Evolutionary conservation across 2,113 vertebrate species (phyloP).

Genomic region (Donacobius atricapilla): DNA sequence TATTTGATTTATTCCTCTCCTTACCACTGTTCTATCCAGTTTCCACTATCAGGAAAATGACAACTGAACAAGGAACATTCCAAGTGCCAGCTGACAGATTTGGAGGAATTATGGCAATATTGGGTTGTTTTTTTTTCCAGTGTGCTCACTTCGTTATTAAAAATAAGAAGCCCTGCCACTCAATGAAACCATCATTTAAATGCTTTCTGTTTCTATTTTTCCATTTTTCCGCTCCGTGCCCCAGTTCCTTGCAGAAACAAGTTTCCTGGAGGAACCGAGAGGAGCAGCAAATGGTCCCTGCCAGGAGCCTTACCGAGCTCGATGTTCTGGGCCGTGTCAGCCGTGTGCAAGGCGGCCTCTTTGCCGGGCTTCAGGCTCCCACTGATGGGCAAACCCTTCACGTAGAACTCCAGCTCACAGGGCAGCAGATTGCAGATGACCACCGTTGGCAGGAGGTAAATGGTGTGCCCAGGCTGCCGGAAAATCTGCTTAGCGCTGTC

Average conservation of each 20-base stretch:
- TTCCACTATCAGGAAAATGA: neutral
- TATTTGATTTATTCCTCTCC: neutral
- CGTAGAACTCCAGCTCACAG: slow-evolving; percentile 91
- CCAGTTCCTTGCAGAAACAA: neutral
- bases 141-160: fast-evolving
- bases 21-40: neutral
- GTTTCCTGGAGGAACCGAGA: neutral
- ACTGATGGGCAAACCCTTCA: slow-evolving; percentile 87
- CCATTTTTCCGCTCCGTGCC: neutral
- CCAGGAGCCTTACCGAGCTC: slow-evolving; percentile 83
- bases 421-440: slow-evolving; percentile 92
- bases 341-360: slow-evolving; percentile 86
- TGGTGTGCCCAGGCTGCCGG: slow-evolving; percentile 91
- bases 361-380: slow-evolving; percentile 90
- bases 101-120: neutral
- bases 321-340: slow-evolving; percentile 94
- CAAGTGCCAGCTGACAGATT: neutral
- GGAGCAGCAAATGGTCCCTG: neutral
- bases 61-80: neutral
- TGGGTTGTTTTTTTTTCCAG: neutral
- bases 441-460: slow-evolving; percentile 92
- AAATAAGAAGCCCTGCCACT: neutral
- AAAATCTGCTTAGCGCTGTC: slow-evolving; percentile 91
- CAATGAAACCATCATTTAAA: neutral
- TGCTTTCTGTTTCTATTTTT: neutral